phyloP scores from a whole-genome alignment of 2,888 invertebrate genomes.

The Aradus depressus region DNA sequence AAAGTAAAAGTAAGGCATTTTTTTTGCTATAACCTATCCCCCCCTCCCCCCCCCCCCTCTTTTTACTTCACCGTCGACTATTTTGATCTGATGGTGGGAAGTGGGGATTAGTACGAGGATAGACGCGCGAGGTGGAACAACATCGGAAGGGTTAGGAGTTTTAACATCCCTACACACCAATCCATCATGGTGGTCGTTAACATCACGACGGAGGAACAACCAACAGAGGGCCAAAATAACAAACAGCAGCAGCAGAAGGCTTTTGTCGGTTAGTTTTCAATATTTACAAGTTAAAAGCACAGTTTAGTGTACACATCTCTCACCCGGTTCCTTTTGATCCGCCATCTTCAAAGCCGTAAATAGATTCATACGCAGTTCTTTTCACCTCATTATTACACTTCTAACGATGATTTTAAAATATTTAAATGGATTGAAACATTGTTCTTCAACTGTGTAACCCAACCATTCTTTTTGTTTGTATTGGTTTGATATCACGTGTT shows the following conservation, averaged over 20 bases:
- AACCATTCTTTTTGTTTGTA: neutral
- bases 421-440: neutral
- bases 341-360: conserved; percentile 1
- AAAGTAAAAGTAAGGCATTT: no score
- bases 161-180: conserved; percentile 17
- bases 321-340: neutral
- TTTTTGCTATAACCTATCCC: no score
- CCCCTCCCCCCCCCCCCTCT: no score
- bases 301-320: neutral
- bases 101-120: conserved; percentile 13
- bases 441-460: neutral
- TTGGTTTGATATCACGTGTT: conserved; percentile 8
- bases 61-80: no score
- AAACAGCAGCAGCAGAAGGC: conserved; percentile 11
- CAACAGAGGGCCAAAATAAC: conserved; percentile 15
- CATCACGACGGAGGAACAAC: conserved; percentile 19
- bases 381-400: neutral
- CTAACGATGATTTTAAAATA: neutral
- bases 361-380: conserved; percentile 9
- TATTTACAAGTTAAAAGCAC: no score
- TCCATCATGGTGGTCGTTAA: conserved; percentile 25
- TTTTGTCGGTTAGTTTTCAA: conserved; percentile 7
- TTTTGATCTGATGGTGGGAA: no score
- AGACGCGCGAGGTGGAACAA: conserved; percentile 13
- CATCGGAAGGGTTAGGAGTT: conserved; percentile 16